Evolutionary conservation across 2,113 vertebrate species (phyloP), one percentile per base, ranked within the genome.

Genomic region (Tachuris rubrigastra): DNA sequence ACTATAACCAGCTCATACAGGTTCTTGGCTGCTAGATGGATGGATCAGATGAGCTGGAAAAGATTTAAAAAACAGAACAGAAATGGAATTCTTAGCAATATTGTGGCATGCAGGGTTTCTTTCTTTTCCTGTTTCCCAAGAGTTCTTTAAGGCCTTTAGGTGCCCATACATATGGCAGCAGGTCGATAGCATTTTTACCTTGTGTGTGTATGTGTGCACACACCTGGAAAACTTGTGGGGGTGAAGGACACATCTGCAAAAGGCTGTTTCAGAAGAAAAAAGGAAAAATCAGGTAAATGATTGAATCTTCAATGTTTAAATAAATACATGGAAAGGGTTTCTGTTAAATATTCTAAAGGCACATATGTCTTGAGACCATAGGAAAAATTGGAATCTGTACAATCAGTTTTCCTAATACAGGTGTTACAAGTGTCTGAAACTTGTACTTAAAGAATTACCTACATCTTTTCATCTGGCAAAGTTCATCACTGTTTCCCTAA

Each of bases 21-120:
- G 87, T 63, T 52, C 71, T 76, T 35, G 37, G 91, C 72, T 91
- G 31, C 56, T 81, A 75, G 94, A 89, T 78, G 79, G 95, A 79
- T 78, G 95, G 95, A 90, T 84, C 92, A 88, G 14, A 73, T 93
- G 93, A 94, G 37, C 90, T 80, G 74, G 93, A 96, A 96, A 94
- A 73, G 24, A 42, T 52, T 85, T 89, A 79, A 35, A 74, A 87
- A 69, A 53, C 46, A 52, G 79, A 60, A 31, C 21, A 84, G 30
- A 68, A 69, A 85, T 87, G 63, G 66, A 53, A 56, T 50, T 18
- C 39, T 44, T 49, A 77, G 83, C 55, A 49, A 14, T 50, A 63
- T 5, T 73, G 76, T 33, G 4, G 73, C 24, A 53, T n/a, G 27
- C 22, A 56, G 25, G 50, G 47, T 91, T 92, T 90, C n/a, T 74